phyloP scores from a whole-genome alignment of 2,113 vertebrate species.

The Macheiramphus alcinus region DNA sequence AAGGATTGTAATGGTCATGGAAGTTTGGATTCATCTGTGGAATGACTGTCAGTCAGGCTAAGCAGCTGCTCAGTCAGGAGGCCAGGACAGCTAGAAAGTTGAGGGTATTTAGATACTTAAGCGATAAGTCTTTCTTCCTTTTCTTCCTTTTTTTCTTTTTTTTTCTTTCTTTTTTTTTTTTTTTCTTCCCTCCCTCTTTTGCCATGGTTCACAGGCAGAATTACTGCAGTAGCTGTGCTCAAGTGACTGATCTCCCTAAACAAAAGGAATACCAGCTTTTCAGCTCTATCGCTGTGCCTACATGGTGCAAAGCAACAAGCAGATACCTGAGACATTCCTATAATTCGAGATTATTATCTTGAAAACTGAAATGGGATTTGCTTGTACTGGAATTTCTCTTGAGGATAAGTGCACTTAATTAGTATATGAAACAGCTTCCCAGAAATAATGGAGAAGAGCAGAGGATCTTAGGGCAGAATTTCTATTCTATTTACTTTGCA shows the following conservation, averaged over 20 bases:
- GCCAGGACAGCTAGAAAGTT: neutral
- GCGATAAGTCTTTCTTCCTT: neutral
- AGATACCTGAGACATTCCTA: neutral
- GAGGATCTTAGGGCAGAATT: neutral
- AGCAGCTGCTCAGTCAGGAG: neutral
- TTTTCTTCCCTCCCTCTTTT: neutral
- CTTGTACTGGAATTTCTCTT: neutral
- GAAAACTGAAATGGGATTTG: neutral
- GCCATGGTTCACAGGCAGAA: neutral
- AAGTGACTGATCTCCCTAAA: neutral
- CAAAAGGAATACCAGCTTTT: neutral
- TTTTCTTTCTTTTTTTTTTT: fast-evolving
- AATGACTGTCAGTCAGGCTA: neutral
- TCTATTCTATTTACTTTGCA: neutral
- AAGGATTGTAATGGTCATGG: neutral
- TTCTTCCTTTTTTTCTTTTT: no score
- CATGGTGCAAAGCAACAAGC: neutral
- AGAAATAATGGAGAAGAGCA: neutral
- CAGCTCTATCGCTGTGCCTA: neutral
- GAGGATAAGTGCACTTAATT: neutral
- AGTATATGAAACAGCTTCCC: neutral
- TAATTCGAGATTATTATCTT: neutral
- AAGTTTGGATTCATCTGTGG: neutral
- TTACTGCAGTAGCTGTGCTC: neutral
- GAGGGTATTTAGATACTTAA: neutral